Percentiles rank a stretch among this genome's conserved stretches.
Conservation (phyloP, 30 jellyfish, hydroid and myxozoan species). For the Chrysaora quinquecirrha region DNA sequence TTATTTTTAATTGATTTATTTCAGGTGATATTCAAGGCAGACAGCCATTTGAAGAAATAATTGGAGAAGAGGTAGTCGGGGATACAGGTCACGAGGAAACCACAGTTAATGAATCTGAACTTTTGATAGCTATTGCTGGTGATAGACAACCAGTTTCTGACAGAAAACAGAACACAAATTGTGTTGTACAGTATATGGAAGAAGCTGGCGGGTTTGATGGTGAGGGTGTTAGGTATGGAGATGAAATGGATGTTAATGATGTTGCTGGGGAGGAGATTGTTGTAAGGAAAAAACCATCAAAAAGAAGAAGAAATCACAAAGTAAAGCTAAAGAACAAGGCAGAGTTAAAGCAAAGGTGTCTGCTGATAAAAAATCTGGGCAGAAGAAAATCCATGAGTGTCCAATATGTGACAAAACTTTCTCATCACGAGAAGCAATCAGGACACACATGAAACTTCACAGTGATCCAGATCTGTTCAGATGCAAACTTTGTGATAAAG, state of each 20-base stretch:
- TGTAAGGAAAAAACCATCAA: constrained; percentile 62
- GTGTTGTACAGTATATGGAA: constrained; percentile 74
- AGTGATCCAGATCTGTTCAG: constrained; percentile 67
- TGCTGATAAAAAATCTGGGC: not conserved
- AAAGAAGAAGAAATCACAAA: constrained; percentile 66
- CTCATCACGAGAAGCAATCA: constrained; percentile 66
- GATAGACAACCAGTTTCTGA: constrained; percentile 51
- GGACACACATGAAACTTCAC: constrained; percentile 69
- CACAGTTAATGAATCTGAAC: constrained; percentile 55
- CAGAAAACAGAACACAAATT: constrained; percentile 53
- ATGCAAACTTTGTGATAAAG: constrained; percentile 67
- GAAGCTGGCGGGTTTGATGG: constrained; percentile 45
- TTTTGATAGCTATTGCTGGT: constrained; percentile 63
- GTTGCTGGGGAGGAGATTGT: constrained; percentile 74
- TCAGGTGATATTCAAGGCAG: constrained; percentile 60
- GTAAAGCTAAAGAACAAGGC: constrained; percentile 54
- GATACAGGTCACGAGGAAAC: constrained; percentile 59
- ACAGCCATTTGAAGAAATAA: constrained; percentile 68
- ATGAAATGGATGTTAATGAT: constrained; percentile 65
- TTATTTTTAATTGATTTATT: no score
- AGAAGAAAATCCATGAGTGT: constrained; percentile 52
- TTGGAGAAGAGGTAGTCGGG: constrained; percentile 69
- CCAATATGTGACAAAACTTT: constrained; percentile 66
- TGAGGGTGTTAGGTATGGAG: constrained; percentile 51
- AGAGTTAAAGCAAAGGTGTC: not conserved